Evolutionary conservation across 2,113 vertebrate genomes (phyloP), one percentile per base, ranked within the genome.

Genomic region (Amphilophus citrinellus): DNA sequence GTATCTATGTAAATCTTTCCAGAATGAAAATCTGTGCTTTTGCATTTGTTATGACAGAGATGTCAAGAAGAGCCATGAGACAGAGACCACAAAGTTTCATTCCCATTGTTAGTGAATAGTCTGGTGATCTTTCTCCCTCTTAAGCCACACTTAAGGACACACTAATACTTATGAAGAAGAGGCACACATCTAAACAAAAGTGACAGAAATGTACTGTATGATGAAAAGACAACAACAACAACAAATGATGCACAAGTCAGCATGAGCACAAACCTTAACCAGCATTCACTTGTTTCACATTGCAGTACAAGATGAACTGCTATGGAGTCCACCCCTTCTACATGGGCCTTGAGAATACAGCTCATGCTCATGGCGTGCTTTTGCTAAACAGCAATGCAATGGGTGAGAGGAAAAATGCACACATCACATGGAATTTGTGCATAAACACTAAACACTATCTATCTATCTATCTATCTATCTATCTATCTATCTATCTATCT

Each of bases 321-420:
- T 99, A 99, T 7, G 97, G 98, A 60, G 88, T 96, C 39, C 98
- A 99, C 1, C 98, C 98, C 1, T 99, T 97, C 93, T 96, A 99
- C 15, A 98, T 99, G 98, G 95, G 95, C 57, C 89, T 99, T 39
- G 98, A 99, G 93, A 90, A 94, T 27, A 96, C 96, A 0, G 59
- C 82, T 8, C 89, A 97, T 60, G 97, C 98, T 85, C 97, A 99
- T 0, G 97, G 97, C 27, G 97, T 99, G 84, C 85, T 99, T 24
- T 86, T 99, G 35, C 96, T 98, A 0, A 99, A 99, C 95, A 99
- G 98, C 93, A 99, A 99, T 90, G 98, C 96, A 7, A 98, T 99
- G 98, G 98, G 98, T 99, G 93, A 96, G 92, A 30, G 2, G 2
- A 80, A 39, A 60, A 35, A 42, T 37, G 63, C 56, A 37, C 32